Conservation (phyloP, 2,797 vertebrate genomes). For the Sebastes alutus region DNA sequence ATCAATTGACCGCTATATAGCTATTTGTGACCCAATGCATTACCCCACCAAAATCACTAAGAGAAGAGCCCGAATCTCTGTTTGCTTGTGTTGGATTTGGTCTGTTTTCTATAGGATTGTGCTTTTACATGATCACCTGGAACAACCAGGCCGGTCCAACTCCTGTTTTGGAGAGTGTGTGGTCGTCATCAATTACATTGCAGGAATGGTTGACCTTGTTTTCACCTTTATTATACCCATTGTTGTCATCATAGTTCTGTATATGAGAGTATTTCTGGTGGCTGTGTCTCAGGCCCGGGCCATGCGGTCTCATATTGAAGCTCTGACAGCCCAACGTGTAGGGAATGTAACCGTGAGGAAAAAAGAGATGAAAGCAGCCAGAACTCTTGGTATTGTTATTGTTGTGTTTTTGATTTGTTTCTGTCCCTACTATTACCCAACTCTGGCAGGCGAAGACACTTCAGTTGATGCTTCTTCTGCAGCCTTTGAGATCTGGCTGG, state of each 20-base stretch:
- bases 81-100: slow-evolving; percentile 44
- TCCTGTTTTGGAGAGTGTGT: slow-evolving; percentile 69
- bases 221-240: slow-evolving; percentile 56
- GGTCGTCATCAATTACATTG: slow-evolving; percentile 28
- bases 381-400: slow-evolving; percentile 62
- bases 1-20: slow-evolving; percentile 54
- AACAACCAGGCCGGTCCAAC: slow-evolving; percentile 32
- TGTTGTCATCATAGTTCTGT: slow-evolving; percentile 49
- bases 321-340: neutral
- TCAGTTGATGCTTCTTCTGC: slow-evolving; percentile 6
- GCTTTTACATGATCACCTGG: slow-evolving; percentile 36
- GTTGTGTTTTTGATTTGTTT: slow-evolving; percentile 61
- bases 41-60: slow-evolving; percentile 36
- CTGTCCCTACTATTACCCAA: slow-evolving; percentile 57
- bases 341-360: neutral
- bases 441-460: slow-evolving; percentile 26
- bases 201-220: slow-evolving; percentile 49
- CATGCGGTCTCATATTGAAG: slow-evolving; percentile 23
- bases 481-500: slow-evolving; percentile 54
- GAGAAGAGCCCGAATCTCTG: neutral
- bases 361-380: slow-evolving; percentile 64
- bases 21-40: slow-evolving; percentile 55
- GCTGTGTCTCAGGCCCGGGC: slow-evolving; percentile 60
- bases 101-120: slow-evolving; percentile 29
- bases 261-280: slow-evolving; percentile 58